Evolutionary conservation across 2,888 invertebrate species (phyloP), one percentile per base, ranked within the genome.

Genomic region (Tortricodes alternella): DNA sequence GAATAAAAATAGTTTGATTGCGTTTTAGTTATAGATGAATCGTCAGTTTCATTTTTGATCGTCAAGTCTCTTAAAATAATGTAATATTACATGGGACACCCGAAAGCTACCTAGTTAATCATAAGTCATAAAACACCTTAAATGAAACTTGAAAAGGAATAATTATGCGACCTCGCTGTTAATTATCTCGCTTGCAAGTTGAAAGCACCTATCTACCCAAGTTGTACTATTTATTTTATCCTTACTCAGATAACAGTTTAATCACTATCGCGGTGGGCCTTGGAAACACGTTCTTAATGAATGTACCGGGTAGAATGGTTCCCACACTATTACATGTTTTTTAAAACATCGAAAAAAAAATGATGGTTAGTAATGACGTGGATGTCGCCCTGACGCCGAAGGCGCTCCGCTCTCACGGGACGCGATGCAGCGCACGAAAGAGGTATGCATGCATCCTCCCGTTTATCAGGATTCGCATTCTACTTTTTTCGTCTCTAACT

Each of bases 351-450:
- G 29, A 50, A 29, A 56, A 61, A 58, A 48, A 53, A 63, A 63
- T 35, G 37, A 23, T 37, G 35, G 13, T n/a, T 63, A 64, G 60
- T 64, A 55, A 58, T 44, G 60, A 27, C 46, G 58, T 59, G 43
- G 53, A 53, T 56, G 62, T 59, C 55, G 62, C 66, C 61, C 64
- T 61, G 27, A 51, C 63, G 63, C 64, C 61, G 63, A 55, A 67
- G 68, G 62, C 60, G 67, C 79, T 81, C 78, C 72, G 74, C 72
- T 84, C 82, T 74, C 83, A 85, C 82, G 82, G 77, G 74, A 74
- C 71, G 70, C 53, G 46, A 23, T 38, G 61, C 60, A 62, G 60
- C 68, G 71, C 68, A 74, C 67, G 78, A 75, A 79, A 67, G 74
- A 73, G 77, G 64, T 66, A 69, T 76, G 76, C 72, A 77, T 78